Conservation (phyloP, 1,140 invertebrate genomes). For the Druon quercuslanigerum region DNA sequence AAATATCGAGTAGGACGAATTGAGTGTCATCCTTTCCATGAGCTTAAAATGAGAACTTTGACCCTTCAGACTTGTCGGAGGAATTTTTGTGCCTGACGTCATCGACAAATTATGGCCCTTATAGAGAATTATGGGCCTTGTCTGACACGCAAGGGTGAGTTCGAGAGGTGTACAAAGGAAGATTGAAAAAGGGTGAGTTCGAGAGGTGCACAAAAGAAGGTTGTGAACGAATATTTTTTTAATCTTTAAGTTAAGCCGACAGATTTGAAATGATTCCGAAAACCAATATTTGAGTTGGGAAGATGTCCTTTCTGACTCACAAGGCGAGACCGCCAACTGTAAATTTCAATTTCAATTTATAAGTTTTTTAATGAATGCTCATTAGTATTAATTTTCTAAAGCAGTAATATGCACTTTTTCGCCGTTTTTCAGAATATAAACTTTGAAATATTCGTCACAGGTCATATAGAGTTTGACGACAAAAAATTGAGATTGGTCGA, state of each 20-base stretch:
- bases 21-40: not conserved
- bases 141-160: slow-evolving; percentile 11
- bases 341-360: no score
- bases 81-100: slow-evolving; percentile 18
- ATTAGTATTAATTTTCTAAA: no score
- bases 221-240: slow-evolving; percentile 4
- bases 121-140: slow-evolving; percentile 8
- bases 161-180: slow-evolving; percentile 8
- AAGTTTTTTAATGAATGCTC: no score
- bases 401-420: no score
- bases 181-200: slow-evolving; percentile 4
- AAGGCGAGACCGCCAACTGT: not conserved
- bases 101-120: slow-evolving; percentile 5
- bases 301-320: not conserved
- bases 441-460: no score
- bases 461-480: no score
- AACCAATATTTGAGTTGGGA: slow-evolving; percentile 5
- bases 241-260: slow-evolving; percentile 2
- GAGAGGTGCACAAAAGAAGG: slow-evolving; percentile 5
- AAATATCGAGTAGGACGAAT: slow-evolving; percentile 22
- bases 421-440: no score
- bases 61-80: not conserved
- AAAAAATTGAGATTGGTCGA: no score
- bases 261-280: not conserved
- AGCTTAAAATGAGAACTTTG: slow-evolving; percentile 17